Percentiles rank a stretch among this genome's conserved stretches.
These are phyloP conservation scores for Todus mexicanus DNA, from an alignment of 2,797 vertebrate species.

Conservation along the genomic window DNA sequence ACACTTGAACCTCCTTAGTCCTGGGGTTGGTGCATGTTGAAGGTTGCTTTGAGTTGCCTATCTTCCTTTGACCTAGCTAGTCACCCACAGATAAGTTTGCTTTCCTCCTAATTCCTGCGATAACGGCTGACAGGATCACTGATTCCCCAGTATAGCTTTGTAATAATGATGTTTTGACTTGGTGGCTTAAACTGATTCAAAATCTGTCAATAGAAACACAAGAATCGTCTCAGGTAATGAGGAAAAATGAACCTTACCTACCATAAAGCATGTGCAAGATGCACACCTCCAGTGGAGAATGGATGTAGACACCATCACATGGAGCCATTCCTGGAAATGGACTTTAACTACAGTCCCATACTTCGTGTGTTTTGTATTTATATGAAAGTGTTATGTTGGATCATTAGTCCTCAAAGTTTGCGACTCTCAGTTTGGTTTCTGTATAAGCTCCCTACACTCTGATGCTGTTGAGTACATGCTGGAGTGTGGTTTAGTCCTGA, in stretches of 20 bases:
- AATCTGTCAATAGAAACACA: not conserved
- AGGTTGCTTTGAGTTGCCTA: not conserved
- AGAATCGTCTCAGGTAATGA: not conserved
- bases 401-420: not conserved
- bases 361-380: not conserved
- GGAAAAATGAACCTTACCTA: not conserved
- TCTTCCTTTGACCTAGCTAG: not conserved
- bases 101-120: not conserved
- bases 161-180: not conserved
- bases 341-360: not conserved
- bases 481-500: not conserved
- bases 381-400: not conserved
- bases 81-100: not conserved
- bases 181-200: not conserved
- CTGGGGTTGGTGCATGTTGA: not conserved
- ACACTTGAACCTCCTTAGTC: not conserved
- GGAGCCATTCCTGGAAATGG: not conserved
- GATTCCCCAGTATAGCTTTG: not conserved
- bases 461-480: not conserved
- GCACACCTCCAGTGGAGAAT: not conserved
- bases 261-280: not conserved
- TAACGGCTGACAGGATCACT: not conserved
- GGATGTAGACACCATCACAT: fast-evolving
- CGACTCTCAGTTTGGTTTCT: not conserved
- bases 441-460: not conserved